Evolutionary conservation across 2,797 vertebrate genomes (phyloP).

Genomic region (Brachymystax lenok): DNA sequence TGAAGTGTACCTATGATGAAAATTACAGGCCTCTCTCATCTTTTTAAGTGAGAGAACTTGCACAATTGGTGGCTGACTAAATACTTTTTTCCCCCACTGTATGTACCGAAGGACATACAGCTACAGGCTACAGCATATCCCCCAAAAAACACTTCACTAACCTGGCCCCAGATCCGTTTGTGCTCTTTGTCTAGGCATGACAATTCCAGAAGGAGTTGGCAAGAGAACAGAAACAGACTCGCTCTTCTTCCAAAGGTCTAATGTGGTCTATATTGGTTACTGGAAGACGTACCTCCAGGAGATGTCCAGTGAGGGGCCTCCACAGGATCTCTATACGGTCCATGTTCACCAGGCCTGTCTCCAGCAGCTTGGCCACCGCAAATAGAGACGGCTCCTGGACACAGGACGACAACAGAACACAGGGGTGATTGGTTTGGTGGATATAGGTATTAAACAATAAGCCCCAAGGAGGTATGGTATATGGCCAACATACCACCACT

Average conservation of each 20-base stretch:
- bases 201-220: neutral
- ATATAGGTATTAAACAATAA: too few species aligned
- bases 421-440: too few species aligned
- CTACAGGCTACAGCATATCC: neutral
- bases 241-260: neutral
- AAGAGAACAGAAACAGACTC: neutral
- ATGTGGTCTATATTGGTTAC: neutral
- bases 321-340: conserved; percentile 97
- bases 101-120: neutral
- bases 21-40: too few species aligned
- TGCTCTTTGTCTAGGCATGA: neutral
- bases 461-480: too few species aligned
- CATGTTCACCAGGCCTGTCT: conserved; percentile 98
- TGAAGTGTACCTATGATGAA: too few species aligned
- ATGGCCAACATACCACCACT: too few species aligned
- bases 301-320: conserved; percentile 88
- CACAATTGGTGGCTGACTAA: too few species aligned
- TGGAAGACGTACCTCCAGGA: neutral
- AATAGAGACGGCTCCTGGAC: conserved; percentile 94
- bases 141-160: neutral
- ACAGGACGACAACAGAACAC: too few species aligned
- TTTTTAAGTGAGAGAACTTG: too few species aligned
- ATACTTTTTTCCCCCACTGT: too few species aligned
- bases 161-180: neutral
- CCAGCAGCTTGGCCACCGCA: conserved; percentile 95